Evolutionary conservation across 2,797 vertebrate genomes (phyloP).

Genomic region (Neoniphon sammara): DNA sequence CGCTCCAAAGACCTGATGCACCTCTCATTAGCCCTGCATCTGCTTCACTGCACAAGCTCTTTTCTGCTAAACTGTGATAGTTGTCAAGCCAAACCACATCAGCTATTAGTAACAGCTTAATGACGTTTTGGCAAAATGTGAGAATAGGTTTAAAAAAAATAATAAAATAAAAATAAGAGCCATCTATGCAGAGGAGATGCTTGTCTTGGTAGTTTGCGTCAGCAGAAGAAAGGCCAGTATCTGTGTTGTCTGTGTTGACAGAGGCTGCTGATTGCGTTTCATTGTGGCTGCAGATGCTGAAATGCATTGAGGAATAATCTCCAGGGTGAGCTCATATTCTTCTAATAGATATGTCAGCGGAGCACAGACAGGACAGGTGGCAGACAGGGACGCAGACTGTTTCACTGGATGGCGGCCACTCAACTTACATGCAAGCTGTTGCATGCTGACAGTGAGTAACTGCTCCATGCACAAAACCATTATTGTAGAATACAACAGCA

Average conservation of each 20-base stretch:
- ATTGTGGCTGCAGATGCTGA: slow-evolving; percentile 43
- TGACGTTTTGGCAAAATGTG: not conserved
- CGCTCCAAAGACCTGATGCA: not conserved
- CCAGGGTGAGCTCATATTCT: slow-evolving; percentile 40
- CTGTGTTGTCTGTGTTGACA: slow-evolving; percentile 31
- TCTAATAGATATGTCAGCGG: slow-evolving; percentile 67
- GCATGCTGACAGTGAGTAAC: slow-evolving; percentile 59
- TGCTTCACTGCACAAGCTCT: not conserved
- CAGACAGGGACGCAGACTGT: slow-evolving; percentile 54
- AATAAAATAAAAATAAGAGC: too few relatives aligned
- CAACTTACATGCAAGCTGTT: slow-evolving; percentile 69
- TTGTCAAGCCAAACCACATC: not conserved
- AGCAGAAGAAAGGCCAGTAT: slow-evolving; percentile 29
- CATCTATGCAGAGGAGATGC: not conserved
- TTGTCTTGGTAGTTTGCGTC: slow-evolving; percentile 32
- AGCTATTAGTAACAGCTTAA: not conserved
- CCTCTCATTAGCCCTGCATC: not conserved
- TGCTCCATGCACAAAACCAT: slow-evolving; percentile 36
- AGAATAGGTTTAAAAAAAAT: too few relatives aligned
- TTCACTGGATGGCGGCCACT: slow-evolving; percentile 56
- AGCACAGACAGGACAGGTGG: slow-evolving; percentile 65
- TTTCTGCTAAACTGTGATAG: not conserved
- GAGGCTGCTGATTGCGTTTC: slow-evolving; percentile 49
- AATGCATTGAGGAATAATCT: slow-evolving; percentile 56
- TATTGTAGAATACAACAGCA: slow-evolving; percentile 23